These are phyloP conservation scores for Drosophila sulfurigaster DNA, from an alignment of 1,140 invertebrate genomes.

Conservation along the genomic window DNA sequence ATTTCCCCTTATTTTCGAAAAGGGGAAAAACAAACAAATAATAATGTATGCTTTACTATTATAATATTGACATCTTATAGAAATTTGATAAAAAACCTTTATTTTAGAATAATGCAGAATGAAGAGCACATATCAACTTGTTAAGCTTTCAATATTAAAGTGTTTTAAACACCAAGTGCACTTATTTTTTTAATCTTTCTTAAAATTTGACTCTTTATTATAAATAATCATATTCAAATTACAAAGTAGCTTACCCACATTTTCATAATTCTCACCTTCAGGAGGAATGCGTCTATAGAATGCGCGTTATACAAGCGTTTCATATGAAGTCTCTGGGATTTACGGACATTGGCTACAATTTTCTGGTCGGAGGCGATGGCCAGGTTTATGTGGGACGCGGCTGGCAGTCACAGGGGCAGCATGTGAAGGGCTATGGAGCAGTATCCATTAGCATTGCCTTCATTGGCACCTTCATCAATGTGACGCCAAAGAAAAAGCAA, in stretches of 20 bases:
- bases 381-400: slow-evolving; percentile 89
- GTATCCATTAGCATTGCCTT: slow-evolving; percentile 89
- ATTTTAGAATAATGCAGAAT: too few relatives aligned
- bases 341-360: slow-evolving; percentile 90
- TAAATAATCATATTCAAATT: neutral
- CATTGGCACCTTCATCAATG: slow-evolving; percentile 88
- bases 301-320: slow-evolving; percentile 87
- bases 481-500: slow-evolving; percentile 86
- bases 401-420: slow-evolving; percentile 88
- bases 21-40: too few relatives aligned
- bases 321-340: slow-evolving; percentile 87
- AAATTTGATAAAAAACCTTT: too few relatives aligned
- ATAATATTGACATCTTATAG: too few relatives aligned
- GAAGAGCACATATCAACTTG: too few relatives aligned
- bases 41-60: too few relatives aligned
- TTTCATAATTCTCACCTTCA: neutral
- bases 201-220: too few relatives aligned
- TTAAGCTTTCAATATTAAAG: too few relatives aligned
- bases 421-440: slow-evolving; percentile 88
- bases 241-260: neutral
- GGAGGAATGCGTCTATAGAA: slow-evolving; percentile 79
- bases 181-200: too few relatives aligned
- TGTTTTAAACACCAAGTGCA: too few relatives aligned
- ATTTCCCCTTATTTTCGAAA: too few relatives aligned
- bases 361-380: slow-evolving; percentile 91